These are phyloP conservation scores for Cloeon dipterum DNA, from an alignment of 2,888 invertebrate species.

Conservation along the genomic window DNA sequence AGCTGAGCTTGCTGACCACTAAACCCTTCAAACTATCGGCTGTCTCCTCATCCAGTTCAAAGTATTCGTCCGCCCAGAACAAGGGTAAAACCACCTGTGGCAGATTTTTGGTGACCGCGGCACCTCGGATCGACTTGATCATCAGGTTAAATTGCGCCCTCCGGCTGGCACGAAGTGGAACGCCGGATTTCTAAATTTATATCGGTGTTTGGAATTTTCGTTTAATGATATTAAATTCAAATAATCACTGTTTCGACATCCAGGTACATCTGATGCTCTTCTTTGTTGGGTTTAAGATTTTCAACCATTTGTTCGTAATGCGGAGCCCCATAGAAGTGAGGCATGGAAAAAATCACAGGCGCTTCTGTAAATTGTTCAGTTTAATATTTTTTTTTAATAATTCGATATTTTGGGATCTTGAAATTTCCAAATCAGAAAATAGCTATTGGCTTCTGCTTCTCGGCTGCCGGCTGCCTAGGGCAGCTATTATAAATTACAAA, in stretches of 20 bases:
- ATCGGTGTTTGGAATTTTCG: too few relatives aligned
- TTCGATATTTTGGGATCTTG: too few relatives aligned
- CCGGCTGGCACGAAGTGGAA: slow-evolving; percentile 47
- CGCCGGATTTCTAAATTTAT: slow-evolving; percentile 42
- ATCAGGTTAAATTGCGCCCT: slow-evolving; percentile 51
- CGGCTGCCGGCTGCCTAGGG: too few relatives aligned
- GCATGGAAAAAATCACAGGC: slow-evolving; percentile 41
- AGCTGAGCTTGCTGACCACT: slow-evolving; percentile 22
- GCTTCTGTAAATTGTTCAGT: too few relatives aligned
- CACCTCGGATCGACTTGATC: slow-evolving; percentile 33
- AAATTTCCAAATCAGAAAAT: too few relatives aligned
- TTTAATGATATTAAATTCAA: too few relatives aligned
- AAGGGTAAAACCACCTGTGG: slow-evolving; percentile 39
- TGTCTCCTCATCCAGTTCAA: slow-evolving; percentile 26
- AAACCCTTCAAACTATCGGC: slow-evolving; percentile 23
- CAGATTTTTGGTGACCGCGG: slow-evolving; percentile 38
- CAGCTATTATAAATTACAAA: too few relatives aligned
- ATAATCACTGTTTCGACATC: slow-evolving; percentile 54
- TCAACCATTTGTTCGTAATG: slow-evolving; percentile 30
- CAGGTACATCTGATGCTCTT: slow-evolving; percentile 36
- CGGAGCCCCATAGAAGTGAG: slow-evolving; percentile 45
- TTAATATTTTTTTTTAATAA: too few relatives aligned
- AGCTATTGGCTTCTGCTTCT: too few relatives aligned
- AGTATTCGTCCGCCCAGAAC: slow-evolving; percentile 61
- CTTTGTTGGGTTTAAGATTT: slow-evolving; percentile 31